phyloP scores from a whole-genome alignment of 2,113 vertebrate genomes.

The Chionodraco myersi region DNA sequence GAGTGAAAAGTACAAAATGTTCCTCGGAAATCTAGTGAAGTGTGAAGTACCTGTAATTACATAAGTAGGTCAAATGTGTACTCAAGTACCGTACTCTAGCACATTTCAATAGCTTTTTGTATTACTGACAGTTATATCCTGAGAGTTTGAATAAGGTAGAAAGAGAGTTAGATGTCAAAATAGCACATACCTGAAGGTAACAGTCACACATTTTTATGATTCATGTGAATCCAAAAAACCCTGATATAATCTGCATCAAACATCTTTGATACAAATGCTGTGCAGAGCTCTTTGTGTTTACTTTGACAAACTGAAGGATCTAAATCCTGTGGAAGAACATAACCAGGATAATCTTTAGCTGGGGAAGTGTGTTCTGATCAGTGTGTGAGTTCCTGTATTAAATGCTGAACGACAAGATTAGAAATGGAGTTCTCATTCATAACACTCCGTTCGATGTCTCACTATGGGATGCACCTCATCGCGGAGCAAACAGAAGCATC shows the following conservation, averaged over 20 bases:
- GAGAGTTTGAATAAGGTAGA: slow-evolving; percentile 1
- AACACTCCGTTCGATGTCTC: too few relatives aligned
- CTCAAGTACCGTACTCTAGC: neutral
- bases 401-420: slow-evolving; percentile 51
- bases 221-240: slow-evolving; percentile 18
- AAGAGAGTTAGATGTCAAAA: slow-evolving; percentile 8
- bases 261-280: slow-evolving; percentile 11
- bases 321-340: slow-evolving; percentile 29
- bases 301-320: slow-evolving; percentile 29
- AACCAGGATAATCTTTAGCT: slow-evolving; percentile 13
- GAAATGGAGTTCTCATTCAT: slow-evolving; percentile 28
- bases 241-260: slow-evolving; percentile 19
- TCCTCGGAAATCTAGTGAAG: too few relatives aligned
- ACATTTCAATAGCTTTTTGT: neutral
- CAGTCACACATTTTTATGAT: neutral
- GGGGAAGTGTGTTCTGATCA: slow-evolving; percentile 27
- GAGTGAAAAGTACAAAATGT: neutral
- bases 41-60: neutral
- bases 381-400: slow-evolving; percentile 34
- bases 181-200: slow-evolving; percentile 1
- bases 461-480: too few relatives aligned
- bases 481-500: too few relatives aligned
- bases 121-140: neutral
- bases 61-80: neutral
- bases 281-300: slow-evolving; percentile 8